These are phyloP conservation scores for Callitettix versicolor DNA, from an alignment of 1,140 invertebrate genomes.

Conservation along the genomic window DNA sequence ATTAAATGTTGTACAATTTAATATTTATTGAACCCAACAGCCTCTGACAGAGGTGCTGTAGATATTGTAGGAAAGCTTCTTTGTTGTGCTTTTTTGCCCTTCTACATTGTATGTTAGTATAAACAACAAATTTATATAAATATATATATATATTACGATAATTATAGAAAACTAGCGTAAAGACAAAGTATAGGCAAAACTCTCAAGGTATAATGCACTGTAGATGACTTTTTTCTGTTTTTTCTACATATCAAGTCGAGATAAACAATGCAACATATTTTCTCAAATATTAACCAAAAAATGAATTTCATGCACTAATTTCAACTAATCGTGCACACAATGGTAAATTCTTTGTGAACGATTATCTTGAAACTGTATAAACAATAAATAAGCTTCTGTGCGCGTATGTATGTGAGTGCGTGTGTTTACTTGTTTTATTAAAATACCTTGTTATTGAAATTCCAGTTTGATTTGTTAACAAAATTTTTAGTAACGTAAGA, in stretches of 20 bases:
- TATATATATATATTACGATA: slow-evolving; percentile 3
- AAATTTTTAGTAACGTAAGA: slow-evolving; percentile 3
- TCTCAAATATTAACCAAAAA: no score
- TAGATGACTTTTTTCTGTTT: neutral
- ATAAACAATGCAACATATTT: no score
- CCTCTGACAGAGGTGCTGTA: slow-evolving; percentile 2
- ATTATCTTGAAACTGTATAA: slow-evolving; percentile 1
- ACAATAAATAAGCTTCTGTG: slow-evolving; percentile 6
- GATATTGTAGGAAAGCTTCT: slow-evolving; percentile 8
- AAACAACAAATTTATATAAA: slow-evolving; percentile 6
- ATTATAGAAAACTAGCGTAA: slow-evolving; percentile 7
- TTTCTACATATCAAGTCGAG: slow-evolving; percentile 9
- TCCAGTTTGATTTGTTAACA: slow-evolving; percentile 1
- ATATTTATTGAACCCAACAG: no score
- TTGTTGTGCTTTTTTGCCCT: slow-evolving; percentile 9
- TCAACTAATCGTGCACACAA: neutral
- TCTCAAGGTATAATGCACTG: slow-evolving; percentile 3
- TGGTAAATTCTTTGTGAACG: neutral
- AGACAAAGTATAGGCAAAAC: neutral
- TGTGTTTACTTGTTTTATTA: neutral
- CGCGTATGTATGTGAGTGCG: slow-evolving; percentile 3
- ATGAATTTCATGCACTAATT: neutral
- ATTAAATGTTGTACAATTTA: no score
- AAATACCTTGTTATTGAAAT: neutral
- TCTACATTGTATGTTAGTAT: slow-evolving; percentile 4